These are phyloP conservation scores for Drosophila cognata DNA, from an alignment of 2,888 invertebrate genomes.

Conservation along the genomic window DNA sequence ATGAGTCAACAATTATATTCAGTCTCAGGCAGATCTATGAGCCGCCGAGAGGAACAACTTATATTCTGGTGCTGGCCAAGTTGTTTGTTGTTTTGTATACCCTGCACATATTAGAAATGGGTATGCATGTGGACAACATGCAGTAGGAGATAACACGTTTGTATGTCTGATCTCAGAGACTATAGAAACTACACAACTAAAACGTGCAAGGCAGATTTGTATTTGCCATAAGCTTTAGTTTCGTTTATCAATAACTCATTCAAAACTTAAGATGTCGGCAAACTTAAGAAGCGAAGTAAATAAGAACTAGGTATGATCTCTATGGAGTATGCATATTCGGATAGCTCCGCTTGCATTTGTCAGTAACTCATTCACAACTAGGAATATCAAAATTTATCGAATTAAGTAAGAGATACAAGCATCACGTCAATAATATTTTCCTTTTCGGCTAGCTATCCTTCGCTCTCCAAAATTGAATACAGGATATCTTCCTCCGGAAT, in stretches of 20 bases:
- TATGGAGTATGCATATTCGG: too few species aligned
- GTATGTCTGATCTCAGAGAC: not conserved
- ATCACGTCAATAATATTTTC: not conserved
- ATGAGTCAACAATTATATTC: conserved; percentile 49
- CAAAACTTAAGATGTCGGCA: not conserved
- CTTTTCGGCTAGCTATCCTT: not conserved
- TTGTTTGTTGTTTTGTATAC: not conserved
- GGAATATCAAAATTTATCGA: not conserved
- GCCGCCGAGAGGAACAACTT: not conserved
- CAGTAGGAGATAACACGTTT: not conserved
- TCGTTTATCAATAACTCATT: not conserved
- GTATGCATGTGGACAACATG: not conserved
- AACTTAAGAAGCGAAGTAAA: not conserved
- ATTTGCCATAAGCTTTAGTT: not conserved
- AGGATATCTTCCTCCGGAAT: not conserved
- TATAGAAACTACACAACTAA: not conserved
- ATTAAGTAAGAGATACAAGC: not conserved
- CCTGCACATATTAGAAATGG: not conserved
- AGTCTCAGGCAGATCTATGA: conserved; percentile 17
- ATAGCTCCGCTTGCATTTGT: not conserved
- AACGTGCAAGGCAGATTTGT: not conserved
- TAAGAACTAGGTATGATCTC: not conserved
- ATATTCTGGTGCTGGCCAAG: conserved; percentile 17
- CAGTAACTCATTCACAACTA: not conserved
- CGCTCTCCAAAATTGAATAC: not conserved